Base-by-base conservation (phyloP, 2,888 invertebrate species). In the Unio delphinus region DNA sequence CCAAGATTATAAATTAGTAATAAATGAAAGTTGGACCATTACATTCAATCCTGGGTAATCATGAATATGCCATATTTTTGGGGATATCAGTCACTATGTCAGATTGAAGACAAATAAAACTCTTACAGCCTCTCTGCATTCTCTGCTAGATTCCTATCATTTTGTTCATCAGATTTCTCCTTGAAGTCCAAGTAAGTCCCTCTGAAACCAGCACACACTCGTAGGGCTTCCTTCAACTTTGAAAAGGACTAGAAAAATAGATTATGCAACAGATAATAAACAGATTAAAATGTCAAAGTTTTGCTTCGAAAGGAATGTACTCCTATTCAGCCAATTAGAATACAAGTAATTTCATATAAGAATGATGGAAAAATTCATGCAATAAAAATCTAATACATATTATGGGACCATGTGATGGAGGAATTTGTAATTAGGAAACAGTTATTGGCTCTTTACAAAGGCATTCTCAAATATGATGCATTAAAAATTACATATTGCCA, bases 111-210 rank as follows among this genome's bases (percentile, higher is more conserved):
- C 3, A 11, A 28, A 11, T n/a, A 26, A 1, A 62, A 18, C 67
- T 79, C 86, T 83, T 80, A 89, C 89, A 88, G 74, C 80, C 86
- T 87, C 71, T 89, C 89, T 7, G 86, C 86, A 78, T 89, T 88
- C 72, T 89, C 88, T 11, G 86, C 83, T 69, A 86, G 84, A 76
- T 89, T 89, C 72, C 80, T 79, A 54, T 83, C 83, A 76, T 90
- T 90, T 55, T 89, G 84, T 63, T 86, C 86, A 77, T 89, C 88
- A 18, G 89, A 89, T 65, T 87, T 86, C 74, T 89, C 90, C 72
- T 88, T 86, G 73, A 87, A 89, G 78, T 90, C 90, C 64, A 90
- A 78, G 73, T 90, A 90, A 3, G 88, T 89, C 34, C 90, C 90
- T 62, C 90, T 71, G 75, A 89, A 90, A n/a, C 89, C 87, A 45